phyloP scores from a whole-genome alignment of 2,888 invertebrate genomes.

The Diaperis boleti region DNA sequence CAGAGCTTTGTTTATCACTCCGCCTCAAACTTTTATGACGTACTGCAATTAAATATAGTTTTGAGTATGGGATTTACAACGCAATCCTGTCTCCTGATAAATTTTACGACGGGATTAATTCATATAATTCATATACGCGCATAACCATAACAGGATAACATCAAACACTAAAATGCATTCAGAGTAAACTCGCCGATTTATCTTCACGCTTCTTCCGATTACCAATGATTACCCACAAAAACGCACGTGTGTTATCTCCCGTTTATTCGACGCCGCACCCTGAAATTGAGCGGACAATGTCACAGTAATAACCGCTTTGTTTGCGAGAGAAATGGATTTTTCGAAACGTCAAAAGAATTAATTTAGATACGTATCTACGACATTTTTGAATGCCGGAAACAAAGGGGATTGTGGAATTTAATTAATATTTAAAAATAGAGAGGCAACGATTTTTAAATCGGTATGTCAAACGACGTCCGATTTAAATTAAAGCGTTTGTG shows the following conservation, averaged over 20 bases:
- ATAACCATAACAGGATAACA: background rate
- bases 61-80: too few species aligned
- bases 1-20: too few species aligned
- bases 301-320: background rate
- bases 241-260: background rate
- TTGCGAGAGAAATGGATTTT: slow-evolving; percentile 1
- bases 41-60: too few species aligned
- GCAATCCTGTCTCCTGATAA: too few species aligned
- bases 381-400: slow-evolving; percentile 1
- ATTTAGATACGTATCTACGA: slow-evolving; percentile 16
- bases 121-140: background rate
- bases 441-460: slow-evolving; percentile 1
- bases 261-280: background rate
- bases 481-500: slow-evolving; percentile 2
- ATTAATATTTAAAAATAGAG: slow-evolving; percentile 14
- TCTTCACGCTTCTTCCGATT: background rate
- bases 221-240: too few species aligned
- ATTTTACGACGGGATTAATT: background rate
- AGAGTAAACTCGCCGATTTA: background rate
- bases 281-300: background rate
- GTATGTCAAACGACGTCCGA: background rate
- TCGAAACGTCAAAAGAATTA: slow-evolving; percentile 12
- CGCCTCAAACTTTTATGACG: too few species aligned
- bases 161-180: background rate
- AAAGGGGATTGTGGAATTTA: slow-evolving; percentile 12